These are phyloP conservation scores for Achlya flavicornis DNA, from an alignment of 2,888 invertebrate species.

Conservation along the genomic window DNA sequence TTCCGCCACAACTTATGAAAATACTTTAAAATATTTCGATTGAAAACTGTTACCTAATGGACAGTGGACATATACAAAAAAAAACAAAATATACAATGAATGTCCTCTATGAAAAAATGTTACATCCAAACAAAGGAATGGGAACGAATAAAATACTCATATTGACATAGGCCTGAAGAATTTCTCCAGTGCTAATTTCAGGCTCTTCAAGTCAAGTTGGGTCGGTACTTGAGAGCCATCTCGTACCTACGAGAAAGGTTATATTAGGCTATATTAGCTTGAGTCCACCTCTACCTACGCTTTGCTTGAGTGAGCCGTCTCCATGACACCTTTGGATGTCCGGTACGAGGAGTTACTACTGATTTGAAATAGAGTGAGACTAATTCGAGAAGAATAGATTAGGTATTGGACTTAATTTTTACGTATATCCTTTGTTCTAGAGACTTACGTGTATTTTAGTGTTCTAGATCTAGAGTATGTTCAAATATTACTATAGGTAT, in stretches of 20 bases:
- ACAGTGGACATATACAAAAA: no score
- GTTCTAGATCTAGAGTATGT: no score
- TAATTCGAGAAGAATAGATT: background rate
- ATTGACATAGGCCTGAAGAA: constrained; percentile 28
- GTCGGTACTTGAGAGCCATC: constrained; percentile 69
- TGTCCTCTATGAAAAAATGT: constrained; percentile 24
- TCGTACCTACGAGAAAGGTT: constrained; percentile 50
- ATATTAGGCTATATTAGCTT: constrained; percentile 62
- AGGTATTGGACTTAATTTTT: background rate
- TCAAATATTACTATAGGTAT: no score
- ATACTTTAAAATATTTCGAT: background rate
- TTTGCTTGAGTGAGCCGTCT: constrained; percentile 57
- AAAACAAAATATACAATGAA: background rate
- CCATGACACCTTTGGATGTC: constrained; percentile 76
- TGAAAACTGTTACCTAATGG: background rate
- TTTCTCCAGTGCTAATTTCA: constrained; percentile 71
- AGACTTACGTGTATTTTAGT: no score
- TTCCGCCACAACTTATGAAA: background rate
- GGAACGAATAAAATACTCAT: constrained; percentile 23
- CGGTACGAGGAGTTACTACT: constrained; percentile 48
- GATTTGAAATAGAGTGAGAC: background rate
- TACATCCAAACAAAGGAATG: constrained; percentile 22
- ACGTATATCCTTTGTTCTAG: background rate
- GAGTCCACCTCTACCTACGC: constrained; percentile 49
- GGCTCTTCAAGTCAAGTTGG: constrained; percentile 49